A percentile compares a stretch with the other conserved stretches of the same genome.
Evolutionary conservation across 1,140 invertebrate genomes (phyloP).

Genomic region (Drosophila pandora): DNA sequence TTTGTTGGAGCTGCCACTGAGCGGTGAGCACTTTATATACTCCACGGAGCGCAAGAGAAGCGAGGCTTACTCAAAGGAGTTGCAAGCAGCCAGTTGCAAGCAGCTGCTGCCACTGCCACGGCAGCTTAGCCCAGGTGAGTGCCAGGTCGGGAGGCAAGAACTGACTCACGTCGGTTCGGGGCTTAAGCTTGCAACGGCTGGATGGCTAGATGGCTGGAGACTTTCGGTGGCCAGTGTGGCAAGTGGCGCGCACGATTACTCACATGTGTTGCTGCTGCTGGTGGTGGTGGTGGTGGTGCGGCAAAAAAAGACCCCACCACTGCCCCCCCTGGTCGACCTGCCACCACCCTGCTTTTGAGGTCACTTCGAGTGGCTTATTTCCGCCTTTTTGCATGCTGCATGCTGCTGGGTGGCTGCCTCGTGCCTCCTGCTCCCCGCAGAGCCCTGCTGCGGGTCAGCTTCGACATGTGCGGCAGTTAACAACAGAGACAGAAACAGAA

Average conservation of each 20-base stretch:
- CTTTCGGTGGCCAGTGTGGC: slow-evolving; percentile 56
- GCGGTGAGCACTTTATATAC: slow-evolving; percentile 69
- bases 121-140: slow-evolving; percentile 36
- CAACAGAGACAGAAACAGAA: slow-evolving; percentile 28
- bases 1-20: slow-evolving; percentile 42
- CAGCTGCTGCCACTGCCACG: slow-evolving; percentile 8
- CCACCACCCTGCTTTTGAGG: slow-evolving; percentile 56
- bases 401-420: neutral
- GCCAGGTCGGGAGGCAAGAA: neutral
- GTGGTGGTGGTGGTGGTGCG: neutral
- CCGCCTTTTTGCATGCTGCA: slow-evolving; percentile 69
- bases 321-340: neutral
- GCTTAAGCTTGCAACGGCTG: slow-evolving; percentile 12
- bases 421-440: neutral
- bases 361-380: slow-evolving; percentile 80
- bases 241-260: slow-evolving; percentile 74
- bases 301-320: neutral
- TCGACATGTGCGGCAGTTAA: slow-evolving; percentile 55
- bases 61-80: too few species aligned
- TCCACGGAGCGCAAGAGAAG: slow-evolving; percentile 28
- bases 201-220: slow-evolving; percentile 3
- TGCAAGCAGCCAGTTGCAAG: slow-evolving; percentile 6
- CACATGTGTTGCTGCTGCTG: slow-evolving; percentile 19
- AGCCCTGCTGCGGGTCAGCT: slow-evolving; percentile 50
- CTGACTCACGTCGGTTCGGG: neutral